Conservation (phyloP, 1,140 invertebrate genomes). For the Agrilus planipennis region DNA sequence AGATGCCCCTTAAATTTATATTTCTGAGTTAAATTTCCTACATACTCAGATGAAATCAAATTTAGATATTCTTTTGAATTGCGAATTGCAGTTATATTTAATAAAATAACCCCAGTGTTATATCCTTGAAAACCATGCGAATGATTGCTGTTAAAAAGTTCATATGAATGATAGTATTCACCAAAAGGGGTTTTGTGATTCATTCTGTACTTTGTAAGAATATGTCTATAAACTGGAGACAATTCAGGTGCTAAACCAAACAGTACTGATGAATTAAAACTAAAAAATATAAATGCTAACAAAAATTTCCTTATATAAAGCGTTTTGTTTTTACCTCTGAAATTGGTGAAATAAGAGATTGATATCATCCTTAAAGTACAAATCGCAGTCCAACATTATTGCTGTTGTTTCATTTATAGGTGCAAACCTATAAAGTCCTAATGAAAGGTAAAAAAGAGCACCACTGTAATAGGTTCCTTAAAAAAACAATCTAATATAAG, state of each 20-base stretch:
- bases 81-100: conserved; percentile 59
- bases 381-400: conserved; percentile 70
- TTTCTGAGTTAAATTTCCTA: conserved; percentile 51
- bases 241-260: conserved; percentile 68
- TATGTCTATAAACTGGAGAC: conserved; percentile 71
- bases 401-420: conserved; percentile 46
- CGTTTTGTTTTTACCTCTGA: conserved; percentile 38
- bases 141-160: conserved; percentile 17
- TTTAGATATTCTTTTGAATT: conserved; percentile 44
- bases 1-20: conserved; percentile 67
- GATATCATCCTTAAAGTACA: conserved; percentile 62
- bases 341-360: conserved; percentile 56
- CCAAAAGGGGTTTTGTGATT: conserved; percentile 29
- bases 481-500: conserved; percentile 14
- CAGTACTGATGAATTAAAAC: conserved; percentile 41
- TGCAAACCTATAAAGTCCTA: conserved; percentile 61
- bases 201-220: conserved; percentile 50
- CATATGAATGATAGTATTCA: conserved; percentile 25
- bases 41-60: conserved; percentile 43
- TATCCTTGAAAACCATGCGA: conserved; percentile 59
- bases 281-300: conserved; percentile 20
- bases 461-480: conserved; percentile 70
- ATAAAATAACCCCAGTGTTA: conserved; percentile 69
- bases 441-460: conserved; percentile 68
- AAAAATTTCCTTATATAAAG: neutral